These are phyloP conservation scores for Andrena cerasifolii DNA, from an alignment of 1,140 invertebrate species.

Conservation along the genomic window DNA sequence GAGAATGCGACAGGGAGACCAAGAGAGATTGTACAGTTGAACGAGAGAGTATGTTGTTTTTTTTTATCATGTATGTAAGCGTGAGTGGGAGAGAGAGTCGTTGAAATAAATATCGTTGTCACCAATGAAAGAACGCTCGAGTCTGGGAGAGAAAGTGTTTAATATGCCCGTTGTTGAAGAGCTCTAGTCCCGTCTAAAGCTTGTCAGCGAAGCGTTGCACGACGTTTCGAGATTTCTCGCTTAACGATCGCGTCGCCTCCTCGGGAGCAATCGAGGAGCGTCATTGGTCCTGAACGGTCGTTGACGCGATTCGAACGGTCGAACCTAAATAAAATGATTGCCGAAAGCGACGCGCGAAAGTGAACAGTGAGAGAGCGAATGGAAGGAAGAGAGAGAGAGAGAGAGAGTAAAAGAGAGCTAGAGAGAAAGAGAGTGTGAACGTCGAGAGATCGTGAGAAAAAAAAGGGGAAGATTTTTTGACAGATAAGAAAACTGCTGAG, in stretches of 20 bases:
- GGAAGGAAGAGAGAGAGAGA: conserved; percentile 31
- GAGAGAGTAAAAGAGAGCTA: conserved; percentile 42
- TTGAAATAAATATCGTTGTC: conserved; percentile 37
- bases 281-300: conserved; percentile 17
- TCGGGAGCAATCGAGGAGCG: conserved; percentile 9
- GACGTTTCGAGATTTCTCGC: conserved; percentile 41
- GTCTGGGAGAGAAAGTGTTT: conserved; percentile 21
- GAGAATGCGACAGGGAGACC: conserved; percentile 54
- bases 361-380: conserved; percentile 24
- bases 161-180: conserved; percentile 51
- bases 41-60: conserved; percentile 27
- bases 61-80: conserved; percentile 23
- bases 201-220: conserved; percentile 50
- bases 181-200: conserved; percentile 35
- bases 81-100: conserved; percentile 42
- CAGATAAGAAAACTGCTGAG: conserved; percentile 39
- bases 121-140: conserved; percentile 20
- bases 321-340: conserved; percentile 15
- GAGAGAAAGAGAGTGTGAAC: conserved; percentile 27
- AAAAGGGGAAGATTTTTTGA: conserved; percentile 39
- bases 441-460: conserved; percentile 30
- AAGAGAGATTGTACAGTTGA: conserved; percentile 54
- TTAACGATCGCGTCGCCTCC: conserved; percentile 28
- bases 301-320: conserved; percentile 1
- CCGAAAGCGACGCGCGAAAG: conserved; percentile 30